Conservation (phyloP, 1,140 invertebrate genomes). For the Oryctes rhinoceros region DNA sequence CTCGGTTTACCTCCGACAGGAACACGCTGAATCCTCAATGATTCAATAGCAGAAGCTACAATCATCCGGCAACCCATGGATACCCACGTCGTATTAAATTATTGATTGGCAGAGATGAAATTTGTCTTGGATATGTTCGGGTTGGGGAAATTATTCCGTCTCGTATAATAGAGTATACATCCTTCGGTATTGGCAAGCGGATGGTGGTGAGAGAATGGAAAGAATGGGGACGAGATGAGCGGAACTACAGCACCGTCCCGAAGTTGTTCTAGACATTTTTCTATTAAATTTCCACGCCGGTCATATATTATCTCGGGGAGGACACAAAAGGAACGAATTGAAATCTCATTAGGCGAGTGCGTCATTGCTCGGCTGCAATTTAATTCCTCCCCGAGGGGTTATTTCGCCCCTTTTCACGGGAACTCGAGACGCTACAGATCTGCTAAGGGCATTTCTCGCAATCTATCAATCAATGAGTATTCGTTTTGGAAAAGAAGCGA, state of each 20-base stretch:
- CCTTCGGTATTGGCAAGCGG: background rate
- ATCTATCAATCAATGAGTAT: background rate
- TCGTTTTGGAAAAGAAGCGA: background rate
- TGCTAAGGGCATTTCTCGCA: too few relatives aligned
- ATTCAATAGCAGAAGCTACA: constrained; percentile 20
- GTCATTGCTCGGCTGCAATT: constrained; percentile 40
- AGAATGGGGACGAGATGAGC: background rate
- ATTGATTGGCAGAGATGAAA: constrained; percentile 17
- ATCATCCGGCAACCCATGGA: background rate
- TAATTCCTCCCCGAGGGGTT: constrained; percentile 45
- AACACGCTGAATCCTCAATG: constrained; percentile 6
- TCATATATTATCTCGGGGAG: constrained; percentile 45
- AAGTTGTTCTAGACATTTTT: constrained; percentile 16
- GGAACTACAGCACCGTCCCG: background rate
- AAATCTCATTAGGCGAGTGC: constrained; percentile 48
- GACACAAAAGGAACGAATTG: constrained; percentile 46
- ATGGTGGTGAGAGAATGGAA: background rate
- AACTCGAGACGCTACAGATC: background rate
- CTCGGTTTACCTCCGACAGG: background rate
- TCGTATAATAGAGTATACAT: background rate
- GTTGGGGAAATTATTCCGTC: background rate
- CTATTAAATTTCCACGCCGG: constrained; percentile 43
- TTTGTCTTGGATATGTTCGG: constrained; percentile 19
- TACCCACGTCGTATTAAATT: constrained; percentile 21
- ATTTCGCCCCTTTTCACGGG: constrained; percentile 8